phyloP scores from a whole-genome alignment of 1,140 invertebrate species.

The Conus ventricosus region DNA sequence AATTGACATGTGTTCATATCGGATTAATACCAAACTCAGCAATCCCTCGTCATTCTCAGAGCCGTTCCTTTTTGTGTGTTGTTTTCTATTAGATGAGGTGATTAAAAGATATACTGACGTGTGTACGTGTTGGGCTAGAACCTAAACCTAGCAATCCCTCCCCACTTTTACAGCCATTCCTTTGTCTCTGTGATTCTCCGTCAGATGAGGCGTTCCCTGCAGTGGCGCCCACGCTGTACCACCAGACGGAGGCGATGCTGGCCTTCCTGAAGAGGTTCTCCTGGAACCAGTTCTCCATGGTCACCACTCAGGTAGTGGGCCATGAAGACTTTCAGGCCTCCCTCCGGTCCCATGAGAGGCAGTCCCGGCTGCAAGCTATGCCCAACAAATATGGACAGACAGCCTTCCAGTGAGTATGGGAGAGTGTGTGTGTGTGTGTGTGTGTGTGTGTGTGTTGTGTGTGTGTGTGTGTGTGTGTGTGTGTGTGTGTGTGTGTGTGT shows the following conservation, averaged over 20 bases:
- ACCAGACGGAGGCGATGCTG: slow-evolving; percentile 52
- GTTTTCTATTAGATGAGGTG: no score
- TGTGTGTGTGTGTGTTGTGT: no score
- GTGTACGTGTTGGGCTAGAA: no score
- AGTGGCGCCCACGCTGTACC: slow-evolving; percentile 55
- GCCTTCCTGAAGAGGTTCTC: slow-evolving; percentile 49
- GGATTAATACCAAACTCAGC: no score
- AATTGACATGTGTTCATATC: no score
- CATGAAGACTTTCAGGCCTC: slow-evolving; percentile 42
- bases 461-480: no score
- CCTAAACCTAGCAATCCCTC: no score
- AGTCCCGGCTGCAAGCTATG: slow-evolving; percentile 13
- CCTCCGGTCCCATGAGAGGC: slow-evolving; percentile 27
- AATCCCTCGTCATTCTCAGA: no score
- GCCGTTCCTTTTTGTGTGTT: no score
- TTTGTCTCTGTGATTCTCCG: neutral
- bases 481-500: no score
- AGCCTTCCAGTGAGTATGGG: slow-evolving; percentile 18
- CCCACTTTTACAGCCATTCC: neutral
- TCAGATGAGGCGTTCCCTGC: slow-evolving; percentile 42
- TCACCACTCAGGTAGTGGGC: slow-evolving; percentile 39
- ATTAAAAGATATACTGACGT: no score
- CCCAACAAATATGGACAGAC: slow-evolving; percentile 7
- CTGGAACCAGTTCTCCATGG: slow-evolving; percentile 55
- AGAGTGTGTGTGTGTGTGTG: no score